phyloP scores from a whole-genome alignment of 2,888 invertebrate species.

The Cetonia aurata region DNA sequence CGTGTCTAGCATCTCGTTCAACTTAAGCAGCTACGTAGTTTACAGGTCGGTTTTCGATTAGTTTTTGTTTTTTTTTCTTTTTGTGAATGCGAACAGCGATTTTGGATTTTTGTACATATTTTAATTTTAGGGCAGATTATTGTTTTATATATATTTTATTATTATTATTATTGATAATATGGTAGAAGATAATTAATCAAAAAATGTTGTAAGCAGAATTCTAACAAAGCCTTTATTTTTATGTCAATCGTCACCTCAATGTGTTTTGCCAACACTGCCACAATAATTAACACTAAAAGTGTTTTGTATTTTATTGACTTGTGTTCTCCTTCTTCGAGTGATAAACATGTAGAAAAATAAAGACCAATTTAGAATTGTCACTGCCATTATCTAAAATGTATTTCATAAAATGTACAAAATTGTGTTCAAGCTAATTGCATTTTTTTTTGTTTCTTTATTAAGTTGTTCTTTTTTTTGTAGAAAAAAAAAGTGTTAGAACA shows the following conservation, averaged over 20 bases:
- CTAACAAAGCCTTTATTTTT: slow-evolving; percentile 37
- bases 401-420: slow-evolving; percentile 19
- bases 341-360: slow-evolving; percentile 31
- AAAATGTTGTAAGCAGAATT: slow-evolving; percentile 30
- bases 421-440: slow-evolving; percentile 39
- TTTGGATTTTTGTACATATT: no score
- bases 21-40: no score
- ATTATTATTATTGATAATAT: neutral
- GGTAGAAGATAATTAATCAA: no score
- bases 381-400: slow-evolving; percentile 43
- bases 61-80: no score
- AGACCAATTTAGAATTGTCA: slow-evolving; percentile 41
- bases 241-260: neutral
- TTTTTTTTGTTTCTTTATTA: neutral
- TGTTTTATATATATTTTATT: neutral
- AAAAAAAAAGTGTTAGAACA: slow-evolving; percentile 4
- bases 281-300: no score
- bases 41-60: no score
- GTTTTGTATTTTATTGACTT: no score
- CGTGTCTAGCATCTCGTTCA: no score
- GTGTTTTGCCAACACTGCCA: slow-evolving; percentile 40
- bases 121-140: no score
- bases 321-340: no score
- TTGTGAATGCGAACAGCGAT: no score
- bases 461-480: neutral